Base-by-base conservation (phyloP, 2,113 vertebrate species). In the Alectura lathami region DNA sequence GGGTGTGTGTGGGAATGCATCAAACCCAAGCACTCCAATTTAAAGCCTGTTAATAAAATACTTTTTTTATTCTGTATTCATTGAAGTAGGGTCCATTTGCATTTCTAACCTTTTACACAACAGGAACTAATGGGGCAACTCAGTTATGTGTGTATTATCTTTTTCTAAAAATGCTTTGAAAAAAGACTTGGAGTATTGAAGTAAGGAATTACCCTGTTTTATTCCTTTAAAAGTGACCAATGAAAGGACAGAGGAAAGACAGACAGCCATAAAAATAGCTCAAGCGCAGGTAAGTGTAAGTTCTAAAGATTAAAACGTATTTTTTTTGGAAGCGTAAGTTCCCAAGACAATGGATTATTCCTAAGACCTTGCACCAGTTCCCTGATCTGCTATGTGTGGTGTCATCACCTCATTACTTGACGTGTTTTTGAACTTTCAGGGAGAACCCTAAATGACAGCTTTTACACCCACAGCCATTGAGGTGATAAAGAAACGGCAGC, bases 81-180 rank as follows among this genome's bases (percentile, higher is more conserved):
- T 6, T 45, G 42, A 74, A 62, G 30, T 27, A 70, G 30, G 24
- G 27, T 1, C n/a, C 3, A 47, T 17, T 77, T 56, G 30, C 5
- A 69, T 56, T 62, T 69, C 17, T 69, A 72, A 86, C 26, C 76
- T 83, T 66, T 74, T 48, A 81, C 8, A 30, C 13, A 62, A 69
- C 29, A 38, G 56, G 16, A 68, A 50, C 13, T 59, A 84, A 56
- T 1, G 2, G 32, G 43, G 21, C 26, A 88, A 78, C 10, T 53
- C 4, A 4, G n/a, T n/a, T 6, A 29, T 13, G 12, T 6, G 29
- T 1, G 5, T 23, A 8, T n/a, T n/a, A 16, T 83, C 38, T 50
- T 38, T 22, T n/a, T 45, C 45, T 13, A 72, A 54, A 88, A 74
- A 27, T 2, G 8, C 2, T 11, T 32, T 9, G 1, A 2, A 24